phyloP scores from a whole-genome alignment of 2,113 vertebrate species.

The Ageneiosus marmoratus region DNA sequence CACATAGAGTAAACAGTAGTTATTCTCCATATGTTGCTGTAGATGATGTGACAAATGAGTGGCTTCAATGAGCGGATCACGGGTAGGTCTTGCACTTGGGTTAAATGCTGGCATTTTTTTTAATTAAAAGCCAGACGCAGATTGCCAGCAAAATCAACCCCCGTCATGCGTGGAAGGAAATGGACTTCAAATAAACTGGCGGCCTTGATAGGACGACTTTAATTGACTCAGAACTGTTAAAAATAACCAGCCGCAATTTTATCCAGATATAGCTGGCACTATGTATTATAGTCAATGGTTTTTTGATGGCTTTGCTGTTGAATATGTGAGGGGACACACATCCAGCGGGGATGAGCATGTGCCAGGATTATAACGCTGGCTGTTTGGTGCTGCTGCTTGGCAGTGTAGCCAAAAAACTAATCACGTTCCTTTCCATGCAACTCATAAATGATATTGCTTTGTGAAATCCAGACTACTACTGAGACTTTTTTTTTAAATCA shows the following conservation, averaged over 20 bases:
- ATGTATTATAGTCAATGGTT: not conserved
- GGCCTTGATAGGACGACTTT: not conserved
- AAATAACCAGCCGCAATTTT: not conserved
- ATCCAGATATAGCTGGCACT: not conserved
- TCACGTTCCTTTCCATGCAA: not conserved
- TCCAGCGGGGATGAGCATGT: conserved; percentile 29
- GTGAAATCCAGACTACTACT: conserved; percentile 1
- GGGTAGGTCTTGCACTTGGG: not conserved
- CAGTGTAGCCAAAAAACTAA: conserved; percentile 10
- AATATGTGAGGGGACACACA: conserved; percentile 26
- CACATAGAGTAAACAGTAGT: conserved; percentile 20
- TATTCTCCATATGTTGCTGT: conserved; percentile 40
- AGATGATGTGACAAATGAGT: conserved; percentile 15
- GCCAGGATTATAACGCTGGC: conserved; percentile 16
- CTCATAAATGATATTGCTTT: not conserved
- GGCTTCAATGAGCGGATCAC: conserved; percentile 3
- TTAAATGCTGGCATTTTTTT: not conserved
- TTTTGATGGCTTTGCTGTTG: conserved; percentile 21
- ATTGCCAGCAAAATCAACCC: not conserved
- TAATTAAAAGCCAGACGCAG: conserved; percentile 10
- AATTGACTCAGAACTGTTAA: conserved; percentile 11
- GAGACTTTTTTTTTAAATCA: not conserved
- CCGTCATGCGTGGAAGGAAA: not conserved
- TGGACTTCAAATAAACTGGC: not conserved
- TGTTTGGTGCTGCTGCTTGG: not conserved